These are phyloP conservation scores for Nemapogon koenigi DNA, from an alignment of 2,888 invertebrate genomes.

Conservation along the genomic window DNA sequence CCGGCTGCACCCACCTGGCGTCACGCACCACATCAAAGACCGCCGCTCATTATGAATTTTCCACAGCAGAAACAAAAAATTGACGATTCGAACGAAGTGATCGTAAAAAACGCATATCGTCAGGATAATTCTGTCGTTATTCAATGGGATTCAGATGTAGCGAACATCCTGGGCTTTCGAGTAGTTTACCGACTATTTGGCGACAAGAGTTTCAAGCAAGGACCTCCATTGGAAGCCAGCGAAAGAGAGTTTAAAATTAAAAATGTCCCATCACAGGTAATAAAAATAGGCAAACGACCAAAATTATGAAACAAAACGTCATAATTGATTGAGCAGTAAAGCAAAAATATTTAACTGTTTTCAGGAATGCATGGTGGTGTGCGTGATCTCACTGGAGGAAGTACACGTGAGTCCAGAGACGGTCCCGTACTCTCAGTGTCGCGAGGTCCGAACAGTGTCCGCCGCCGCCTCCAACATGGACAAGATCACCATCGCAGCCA, in stretches of 20 bases:
- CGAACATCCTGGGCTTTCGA: slow-evolving; percentile 87
- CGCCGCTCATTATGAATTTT: slow-evolving; percentile 75
- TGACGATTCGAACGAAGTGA: slow-evolving; percentile 76
- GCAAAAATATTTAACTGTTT: slow-evolving; percentile 15
- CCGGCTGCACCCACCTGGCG: slow-evolving; percentile 53
- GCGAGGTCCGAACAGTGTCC: slow-evolving; percentile 86
- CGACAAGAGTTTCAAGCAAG: slow-evolving; percentile 88
- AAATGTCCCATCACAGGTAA: slow-evolving; percentile 87
- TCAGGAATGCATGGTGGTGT: slow-evolving; percentile 92
- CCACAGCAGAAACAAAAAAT: slow-evolving; percentile 70
- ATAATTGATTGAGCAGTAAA: too few relatives aligned
- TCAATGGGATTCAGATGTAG: slow-evolving; percentile 89
- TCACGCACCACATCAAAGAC: slow-evolving; percentile 65
- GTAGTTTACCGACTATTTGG: slow-evolving; percentile 91
- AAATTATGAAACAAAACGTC: too few relatives aligned
- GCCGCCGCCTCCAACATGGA: slow-evolving; percentile 90
- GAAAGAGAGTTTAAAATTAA: slow-evolving; percentile 92
- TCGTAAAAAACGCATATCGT: slow-evolving; percentile 84
- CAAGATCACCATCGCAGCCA: slow-evolving; percentile 92
- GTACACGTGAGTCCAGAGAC: slow-evolving; percentile 86
- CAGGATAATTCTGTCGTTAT: slow-evolving; percentile 89
- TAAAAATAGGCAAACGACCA: slow-evolving; percentile 11
- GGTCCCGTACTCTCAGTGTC: slow-evolving; percentile 85
- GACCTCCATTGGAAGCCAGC: slow-evolving; percentile 86
- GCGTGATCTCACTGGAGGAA: slow-evolving; percentile 90